A percentile compares a stretch with the other conserved stretches of the same genome.
Evolutionary conservation across 2,797 vertebrate genomes (phyloP).

Genomic region (Lithobates pipiens): DNA sequence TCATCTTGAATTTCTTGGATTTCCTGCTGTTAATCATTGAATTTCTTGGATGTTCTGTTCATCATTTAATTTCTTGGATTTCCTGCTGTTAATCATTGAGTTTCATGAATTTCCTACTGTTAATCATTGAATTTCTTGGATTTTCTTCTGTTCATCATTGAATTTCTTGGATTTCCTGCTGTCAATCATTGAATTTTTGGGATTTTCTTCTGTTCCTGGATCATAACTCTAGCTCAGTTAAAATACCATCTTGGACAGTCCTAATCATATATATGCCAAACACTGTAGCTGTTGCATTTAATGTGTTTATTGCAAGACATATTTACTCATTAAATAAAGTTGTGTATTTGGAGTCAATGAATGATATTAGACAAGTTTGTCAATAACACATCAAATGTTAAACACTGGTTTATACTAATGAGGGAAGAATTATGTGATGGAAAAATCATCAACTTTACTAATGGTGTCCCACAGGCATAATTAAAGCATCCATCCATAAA

Average conservation of each 20-base stretch:
- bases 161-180: too few species aligned
- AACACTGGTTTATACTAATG: slow-evolving; percentile 53
- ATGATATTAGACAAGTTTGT: slow-evolving; percentile 25
- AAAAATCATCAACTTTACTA: slow-evolving; percentile 54
- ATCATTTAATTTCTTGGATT: too few species aligned
- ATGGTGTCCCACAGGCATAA: slow-evolving; percentile 55
- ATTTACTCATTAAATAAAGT: not conserved
- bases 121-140: too few species aligned
- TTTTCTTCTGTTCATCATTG: too few species aligned
- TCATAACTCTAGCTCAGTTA: not conserved
- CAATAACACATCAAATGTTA: slow-evolving; percentile 52
- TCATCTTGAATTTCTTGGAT: too few species aligned
- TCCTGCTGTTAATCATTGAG: too few species aligned
- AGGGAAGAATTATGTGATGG: slow-evolving; percentile 49
- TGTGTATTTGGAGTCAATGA: not conserved
- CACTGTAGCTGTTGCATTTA: not conserved
- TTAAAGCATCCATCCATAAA: slow-evolving; percentile 50
- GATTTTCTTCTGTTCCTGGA: not conserved
- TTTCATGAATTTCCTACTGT: too few species aligned
- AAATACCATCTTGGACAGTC: not conserved
- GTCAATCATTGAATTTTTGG: too few species aligned
- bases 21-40: too few species aligned
- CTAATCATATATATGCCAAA: not conserved
- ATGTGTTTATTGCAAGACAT: not conserved
- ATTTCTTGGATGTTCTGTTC: too few species aligned